These are phyloP conservation scores for Isurus oxyrinchus DNA, from an alignment of 2,113 vertebrate species.

Conservation along the genomic window DNA sequence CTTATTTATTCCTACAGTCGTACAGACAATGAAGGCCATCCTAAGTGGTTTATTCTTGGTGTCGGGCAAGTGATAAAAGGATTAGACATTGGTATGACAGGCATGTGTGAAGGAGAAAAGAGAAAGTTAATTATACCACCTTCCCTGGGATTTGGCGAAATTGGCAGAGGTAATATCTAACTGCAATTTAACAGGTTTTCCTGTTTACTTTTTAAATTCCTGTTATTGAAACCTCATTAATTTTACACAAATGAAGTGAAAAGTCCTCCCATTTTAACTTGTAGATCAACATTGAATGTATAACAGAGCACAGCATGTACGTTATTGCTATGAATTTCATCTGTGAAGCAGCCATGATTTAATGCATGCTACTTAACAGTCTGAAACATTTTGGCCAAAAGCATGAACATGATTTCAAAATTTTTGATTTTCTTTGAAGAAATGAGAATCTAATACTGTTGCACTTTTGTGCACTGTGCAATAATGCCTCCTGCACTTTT, in stretches of 20 bases:
- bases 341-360: background rate
- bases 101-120: conserved; percentile 92
- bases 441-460: background rate
- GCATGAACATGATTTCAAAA: conserved; percentile 14
- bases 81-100: conserved; percentile 79
- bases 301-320: background rate
- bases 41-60: conserved; percentile 92
- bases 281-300: background rate
- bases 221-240: background rate
- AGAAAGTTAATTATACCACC: conserved; percentile 82
- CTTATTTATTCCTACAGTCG: conserved; percentile 61
- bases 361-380: background rate
- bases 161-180: conserved; percentile 65
- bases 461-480: background rate
- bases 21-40: conserved; percentile 76
- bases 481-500: background rate
- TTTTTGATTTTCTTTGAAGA: background rate
- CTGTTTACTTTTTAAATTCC: background rate
- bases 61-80: conserved; percentile 94
- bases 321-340: background rate
- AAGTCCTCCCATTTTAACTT: background rate
- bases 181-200: background rate
- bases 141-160: conserved; percentile 74
- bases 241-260: background rate
- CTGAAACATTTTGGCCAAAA: background rate